A percentile compares a stretch with the other conserved stretches of the same genome.
Evolutionary conservation across 2,113 vertebrate species (phyloP).

Genomic region (Xiphias gladius): DNA sequence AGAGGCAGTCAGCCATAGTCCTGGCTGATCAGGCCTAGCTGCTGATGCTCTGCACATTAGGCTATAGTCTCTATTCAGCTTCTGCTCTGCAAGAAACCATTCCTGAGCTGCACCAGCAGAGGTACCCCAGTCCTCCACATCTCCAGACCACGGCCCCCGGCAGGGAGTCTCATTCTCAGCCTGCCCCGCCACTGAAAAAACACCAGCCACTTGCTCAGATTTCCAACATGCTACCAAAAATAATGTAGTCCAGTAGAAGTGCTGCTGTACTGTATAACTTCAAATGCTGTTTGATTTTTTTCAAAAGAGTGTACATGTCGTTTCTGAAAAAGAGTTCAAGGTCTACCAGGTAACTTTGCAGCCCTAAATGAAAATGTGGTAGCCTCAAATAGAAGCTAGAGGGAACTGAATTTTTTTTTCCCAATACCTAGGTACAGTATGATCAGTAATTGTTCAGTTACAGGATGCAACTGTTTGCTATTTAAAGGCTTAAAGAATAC

Average conservation of each 20-base stretch:
- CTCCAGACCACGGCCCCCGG: slow-evolving; percentile 2
- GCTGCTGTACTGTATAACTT: not conserved
- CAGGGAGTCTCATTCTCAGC: slow-evolving; percentile 27
- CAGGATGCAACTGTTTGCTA: too few relatives aligned
- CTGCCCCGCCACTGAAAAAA: not conserved
- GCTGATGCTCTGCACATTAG: not conserved
- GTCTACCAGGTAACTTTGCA: too few relatives aligned
- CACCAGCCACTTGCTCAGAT: not conserved
- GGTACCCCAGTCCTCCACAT: not conserved
- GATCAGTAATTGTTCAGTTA: too few relatives aligned
- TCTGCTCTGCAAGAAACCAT: slow-evolving; percentile 34
- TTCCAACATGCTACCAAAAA: not conserved
- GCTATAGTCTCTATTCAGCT: not conserved
- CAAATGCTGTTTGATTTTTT: not conserved
- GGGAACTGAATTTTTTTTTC: too few relatives aligned
- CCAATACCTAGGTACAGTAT: too few relatives aligned
- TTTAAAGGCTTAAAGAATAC: too few relatives aligned
- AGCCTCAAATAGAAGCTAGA: too few relatives aligned
- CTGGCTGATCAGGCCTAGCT: too few relatives aligned
- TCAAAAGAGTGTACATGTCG: not conserved
- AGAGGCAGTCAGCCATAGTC: too few relatives aligned
- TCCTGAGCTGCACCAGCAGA: slow-evolving; percentile 1
- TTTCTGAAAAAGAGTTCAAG: not conserved
- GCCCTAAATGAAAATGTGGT: too few relatives aligned
- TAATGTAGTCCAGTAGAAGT: not conserved